Base-by-base conservation (phyloP, 2,888 invertebrate species). In the Formica aserva region DNA sequence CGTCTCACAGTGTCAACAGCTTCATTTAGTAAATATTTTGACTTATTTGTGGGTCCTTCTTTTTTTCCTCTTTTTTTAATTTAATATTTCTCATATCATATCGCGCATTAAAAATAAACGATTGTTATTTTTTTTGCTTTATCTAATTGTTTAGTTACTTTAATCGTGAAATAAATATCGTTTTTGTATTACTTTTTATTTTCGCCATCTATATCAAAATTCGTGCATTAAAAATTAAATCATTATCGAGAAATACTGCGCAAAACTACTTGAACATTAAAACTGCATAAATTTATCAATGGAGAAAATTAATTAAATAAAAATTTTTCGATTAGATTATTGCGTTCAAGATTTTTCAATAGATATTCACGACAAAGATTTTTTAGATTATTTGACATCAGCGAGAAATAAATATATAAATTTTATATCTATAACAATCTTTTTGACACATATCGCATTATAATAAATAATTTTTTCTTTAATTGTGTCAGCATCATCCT, bases 401-500 rank as follows among this genome's bases (percentile, higher is more conserved):
- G 15, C 4, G 6, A 18, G 4, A 55, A 52, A 13, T 18, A 35
- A 76, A 52, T 76, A 18, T 76, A 26, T 18, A 26, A 76, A 52
- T 76, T 22, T 75, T 65, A n/a, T 67, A 62, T 62, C 8, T 76
- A n/a, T 8, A 76, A 65, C 3, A 15, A 11, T 15, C 0, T 32
- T 5, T 76, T 52, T 66, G 9, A 15, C 1, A 35, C 32, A 4
- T 4, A 15, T 71, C 32, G 18, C 1, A 15, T 57, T 45, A 26
- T 65, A 65, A 66, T 66, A 0, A 66, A 26, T 18, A 52, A 29
- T 52, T 38, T 5, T 71, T 62, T 15, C 41, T n/a, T 72, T 45
- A 15, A 22, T 65, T 90, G 6, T n/a, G 85, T 18, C 86, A 91
- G 91, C 55, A 65, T 91, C 29, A 48, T 87, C 62, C 71, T 89